Base-by-base conservation (phyloP, 2,888 invertebrate species). In the Tenthredo mesomela region DNA sequence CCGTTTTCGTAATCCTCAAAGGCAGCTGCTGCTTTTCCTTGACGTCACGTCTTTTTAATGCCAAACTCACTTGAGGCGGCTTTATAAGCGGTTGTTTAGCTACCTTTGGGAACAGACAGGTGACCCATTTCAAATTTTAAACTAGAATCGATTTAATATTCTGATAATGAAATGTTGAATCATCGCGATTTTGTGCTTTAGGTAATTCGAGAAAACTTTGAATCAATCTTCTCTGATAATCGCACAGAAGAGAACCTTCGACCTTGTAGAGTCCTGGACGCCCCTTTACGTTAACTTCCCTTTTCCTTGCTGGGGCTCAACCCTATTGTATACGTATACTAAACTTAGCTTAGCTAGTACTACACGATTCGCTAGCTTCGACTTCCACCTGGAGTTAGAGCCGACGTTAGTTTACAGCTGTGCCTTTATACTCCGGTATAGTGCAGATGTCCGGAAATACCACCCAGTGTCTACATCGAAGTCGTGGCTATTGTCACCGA, bases 371-470 rank as follows among this genome's bases (percentile, higher is more conserved):
- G 25, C 80, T 6, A 61, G 54, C 7, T 40, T 61, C 80, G 61
- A 58, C 61, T 80, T 80, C 80, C 80, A 80, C 80, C 80, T 80
- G 80, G 80, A 80, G 54, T 78, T 54, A 58, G 21, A 78, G n/a
- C 33, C 25, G 29, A 78, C 80, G 80, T 40, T 80, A 21, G 58
- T 40, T 80, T 80, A 80, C 80, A 80, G 80, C 80, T 80, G 80
- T 61, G 80, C 80, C 80, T 80, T 80, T 80, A 61, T 58, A 40
- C 61, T 61, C n/a, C 10, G 10, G 40, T 61, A 61, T 61, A 61
- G 21, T 40, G 40, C 61, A 61, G 21, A 61, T 40, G 80, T 80
- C 80, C 80, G 80, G 80, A 80, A 40, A 80, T 80, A 80, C 80
- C 80, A 80, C 80, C 80, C 80, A 58, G 80, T 58, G 58, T 58